Base-by-base conservation (phyloP, 2,797 vertebrate genomes). In the Cirrhinus mrigala region DNA sequence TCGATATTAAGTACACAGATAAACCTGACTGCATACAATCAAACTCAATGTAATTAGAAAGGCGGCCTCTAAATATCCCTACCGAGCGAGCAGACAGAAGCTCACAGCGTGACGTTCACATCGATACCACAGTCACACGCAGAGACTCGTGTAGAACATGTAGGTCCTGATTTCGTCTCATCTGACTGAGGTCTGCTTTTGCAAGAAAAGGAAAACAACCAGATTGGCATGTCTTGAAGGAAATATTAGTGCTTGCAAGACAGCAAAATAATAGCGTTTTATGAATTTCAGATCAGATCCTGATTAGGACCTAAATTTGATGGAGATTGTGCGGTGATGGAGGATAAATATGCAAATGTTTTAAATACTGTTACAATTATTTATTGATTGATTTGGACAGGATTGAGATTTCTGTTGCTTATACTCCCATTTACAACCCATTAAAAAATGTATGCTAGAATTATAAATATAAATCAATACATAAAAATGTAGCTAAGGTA, bases 21-120 rank as follows among this genome's bases (percentile, higher is more conserved):
- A 73, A 80, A 79, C 76, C 14, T 64, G 50, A 78, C 76, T 60
- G 52, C 68, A 64, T 52, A 73, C 77, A 79, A 64, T 79, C 56
- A 71, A 80, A 64, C 76, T 64, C 29, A 40, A 80, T 79, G 84
- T 79, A 85, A 85, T 85, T 85, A 79, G 68, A 80, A 33, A n/a
- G 56, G 54, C 6, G 9, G 18, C n/a, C 83, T 69, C 24, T 69
- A 84, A 84, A 84, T 77, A 77, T 76, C 73, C 48, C 46, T 8
- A 52, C 73, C 11, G 33, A 84, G 74, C 11, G 7, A 54, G 64
- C 50, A 58, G 64, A 69, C 82, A 84, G 75, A 78, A 78, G 64
- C 83, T 60, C 83, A 70, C 83, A 84, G 83, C 83, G 4, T 78
- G 83, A 79, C 2, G 20, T 84, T 70, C 75, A 56, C 75, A 70